phyloP scores from a whole-genome alignment of 2,888 invertebrate species.

The Ectropis crepuscularia region DNA sequence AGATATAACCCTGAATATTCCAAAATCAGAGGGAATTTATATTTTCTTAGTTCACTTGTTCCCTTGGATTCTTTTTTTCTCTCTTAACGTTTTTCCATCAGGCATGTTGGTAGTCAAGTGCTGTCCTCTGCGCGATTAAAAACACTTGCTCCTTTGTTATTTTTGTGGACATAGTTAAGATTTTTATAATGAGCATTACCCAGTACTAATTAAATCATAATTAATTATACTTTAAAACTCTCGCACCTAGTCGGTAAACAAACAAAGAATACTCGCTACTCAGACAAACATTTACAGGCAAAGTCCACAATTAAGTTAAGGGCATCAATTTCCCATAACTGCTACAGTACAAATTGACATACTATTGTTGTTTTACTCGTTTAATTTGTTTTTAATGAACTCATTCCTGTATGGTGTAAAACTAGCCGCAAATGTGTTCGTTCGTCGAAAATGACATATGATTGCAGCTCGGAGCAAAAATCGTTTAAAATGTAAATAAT shows the following conservation, averaged over 20 bases:
- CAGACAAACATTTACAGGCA: constrained; percentile 3
- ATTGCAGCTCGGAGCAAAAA: constrained; percentile 20
- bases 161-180: too few species aligned
- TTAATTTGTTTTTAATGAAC: constrained; percentile 50
- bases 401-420: constrained; percentile 44
- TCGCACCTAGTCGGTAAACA: not conserved
- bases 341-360: constrained; percentile 5
- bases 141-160: too few species aligned
- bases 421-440: constrained; percentile 46
- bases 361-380: constrained; percentile 15
- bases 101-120: too few species aligned
- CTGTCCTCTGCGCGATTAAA: too few species aligned
- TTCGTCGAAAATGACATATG: constrained; percentile 34
- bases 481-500: constrained; percentile 30
- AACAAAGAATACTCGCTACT: constrained; percentile 16
- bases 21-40: too few species aligned
- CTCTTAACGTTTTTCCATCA: too few species aligned
- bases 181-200: too few species aligned
- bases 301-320: constrained; percentile 22
- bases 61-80: too few species aligned
- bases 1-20: too few species aligned
- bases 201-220: too few species aligned
- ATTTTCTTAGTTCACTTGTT: too few species aligned
- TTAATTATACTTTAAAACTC: not conserved
- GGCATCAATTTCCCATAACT: constrained; percentile 18